Evolutionary conservation across 2,888 invertebrate genomes (phyloP).

Genomic region (Diplolepis rosae): DNA sequence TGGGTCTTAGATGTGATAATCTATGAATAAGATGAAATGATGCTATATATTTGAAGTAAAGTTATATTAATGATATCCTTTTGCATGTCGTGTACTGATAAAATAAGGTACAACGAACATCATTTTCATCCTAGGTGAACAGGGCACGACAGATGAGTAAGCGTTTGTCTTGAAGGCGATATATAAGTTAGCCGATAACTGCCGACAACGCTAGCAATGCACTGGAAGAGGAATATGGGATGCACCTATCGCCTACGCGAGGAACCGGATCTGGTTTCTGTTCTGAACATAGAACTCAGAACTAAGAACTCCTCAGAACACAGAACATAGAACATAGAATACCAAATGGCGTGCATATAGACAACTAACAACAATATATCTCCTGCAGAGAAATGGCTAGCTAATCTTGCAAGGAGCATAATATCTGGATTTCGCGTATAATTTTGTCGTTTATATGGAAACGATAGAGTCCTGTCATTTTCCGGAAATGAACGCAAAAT

Average conservation of each 20-base stretch:
- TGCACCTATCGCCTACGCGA: conserved; percentile 25
- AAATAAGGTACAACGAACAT: conserved; percentile 14
- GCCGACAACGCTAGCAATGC: too few relatives aligned
- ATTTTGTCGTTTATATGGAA: neutral
- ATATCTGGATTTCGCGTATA: neutral
- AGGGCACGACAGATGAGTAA: conserved; percentile 8
- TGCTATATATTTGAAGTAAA: too few relatives aligned
- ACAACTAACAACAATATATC: neutral
- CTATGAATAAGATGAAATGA: too few relatives aligned
- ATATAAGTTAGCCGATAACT: conserved; percentile 11
- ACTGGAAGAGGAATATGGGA: neutral
- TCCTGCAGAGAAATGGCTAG: neutral
- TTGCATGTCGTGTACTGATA: neutral
- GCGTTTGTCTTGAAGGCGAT: conserved; percentile 6
- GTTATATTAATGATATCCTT: neutral
- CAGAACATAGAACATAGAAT: neutral
- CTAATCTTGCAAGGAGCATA: neutral
- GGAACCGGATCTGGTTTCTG: conserved; percentile 7
- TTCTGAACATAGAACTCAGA: neutral
- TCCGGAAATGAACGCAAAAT: neutral
- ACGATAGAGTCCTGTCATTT: neutral
- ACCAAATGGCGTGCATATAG: neutral
- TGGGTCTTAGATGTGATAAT: too few relatives aligned
- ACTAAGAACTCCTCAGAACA: neutral
- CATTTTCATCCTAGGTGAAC: conserved; percentile 17